Evolutionary conservation across 2,113 vertebrate genomes (phyloP), one percentile per base, ranked within the genome.

Genomic region (Sylvia atricapilla): DNA sequence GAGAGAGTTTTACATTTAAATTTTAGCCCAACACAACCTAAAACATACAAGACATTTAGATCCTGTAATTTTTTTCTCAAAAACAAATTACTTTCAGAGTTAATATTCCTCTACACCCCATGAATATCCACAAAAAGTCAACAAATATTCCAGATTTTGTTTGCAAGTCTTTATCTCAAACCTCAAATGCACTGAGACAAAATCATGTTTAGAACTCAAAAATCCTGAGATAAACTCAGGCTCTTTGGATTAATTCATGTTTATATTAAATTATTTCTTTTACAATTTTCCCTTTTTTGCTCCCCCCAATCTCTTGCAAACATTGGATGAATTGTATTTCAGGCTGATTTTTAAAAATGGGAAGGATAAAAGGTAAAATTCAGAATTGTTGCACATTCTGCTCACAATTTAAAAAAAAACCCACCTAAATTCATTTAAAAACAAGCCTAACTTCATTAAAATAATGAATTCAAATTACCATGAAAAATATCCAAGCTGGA

Each of bases 401-500:
- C 30, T 90, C 8, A 35, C 18, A 82, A 78, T 41, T 30, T 11
- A 70, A 69, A 59, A 53, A 70, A 33, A 17, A 46, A 28, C 27
- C n/a, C n/a, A 3, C 24, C 22, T 33, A 43, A 37, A 77, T 33
- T n/a, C 4, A 59, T 18, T 59, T 7, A 35, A 44, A 58, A 44
- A 9, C 15, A 22, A 27, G 13, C 41, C 18, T n/a, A 74, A 35
- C 18, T 30, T 23, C 2, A 58, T 75, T 13, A 58, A 44, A 74
- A 30, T 10, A 81, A 44, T 39, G 4, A 84, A 62, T 77, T 74
- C 13, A 60, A 92, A 49, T 84, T 96, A 99, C 99, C 99, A 99
- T 97, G 85, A 99, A 98, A 87, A 99, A 99, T 72, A 98, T 92
- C 99, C 99, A 99, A 14, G 99, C 98, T 13, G 99, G 99, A 70